Evolutionary conservation across 23 tunicate species (phyloP).

Genomic region (Corella eumyota): DNA sequence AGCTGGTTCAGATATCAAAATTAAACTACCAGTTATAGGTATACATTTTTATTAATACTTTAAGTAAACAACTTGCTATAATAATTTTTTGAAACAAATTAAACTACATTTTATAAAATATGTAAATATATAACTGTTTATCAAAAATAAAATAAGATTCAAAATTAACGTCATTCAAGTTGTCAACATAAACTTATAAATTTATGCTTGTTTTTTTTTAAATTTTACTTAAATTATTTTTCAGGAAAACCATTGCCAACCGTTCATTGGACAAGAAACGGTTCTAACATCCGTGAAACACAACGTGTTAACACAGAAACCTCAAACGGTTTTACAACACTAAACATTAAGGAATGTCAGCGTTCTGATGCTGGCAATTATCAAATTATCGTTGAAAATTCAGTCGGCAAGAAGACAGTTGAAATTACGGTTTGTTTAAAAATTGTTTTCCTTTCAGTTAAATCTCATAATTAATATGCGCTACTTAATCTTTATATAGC

Average conservation of each 20-base stretch:
- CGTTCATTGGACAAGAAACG: constrained; percentile 64
- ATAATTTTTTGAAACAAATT: too few relatives aligned
- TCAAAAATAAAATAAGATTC: too few relatives aligned
- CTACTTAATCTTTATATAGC: too few relatives aligned
- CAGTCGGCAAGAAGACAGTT: constrained; percentile 55
- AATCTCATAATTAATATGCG: too few relatives aligned
- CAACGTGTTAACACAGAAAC: constrained; percentile 70
- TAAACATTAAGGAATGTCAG: constrained; percentile 47
- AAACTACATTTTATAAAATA: background rate
- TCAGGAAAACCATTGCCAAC: constrained; percentile 82
- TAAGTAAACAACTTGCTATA: too few relatives aligned
- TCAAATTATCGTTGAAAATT: constrained; percentile 43
- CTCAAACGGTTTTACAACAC: constrained; percentile 28
- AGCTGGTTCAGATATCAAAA: constrained; percentile 57
- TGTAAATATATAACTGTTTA: background rate
- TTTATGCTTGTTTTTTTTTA: too few relatives aligned
- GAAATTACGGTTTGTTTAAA: constrained; percentile 71
- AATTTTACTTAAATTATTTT: background rate
- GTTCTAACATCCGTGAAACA: constrained; percentile 56
- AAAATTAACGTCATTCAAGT: too few relatives aligned
- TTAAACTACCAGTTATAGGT: constrained; percentile 78
- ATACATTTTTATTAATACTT: too few relatives aligned
- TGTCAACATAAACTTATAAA: background rate
- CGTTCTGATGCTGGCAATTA: constrained; percentile 69
- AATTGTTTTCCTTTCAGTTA: too few relatives aligned